Base-by-base conservation (phyloP, 2,797 vertebrate species). In the Periparus ater region DNA sequence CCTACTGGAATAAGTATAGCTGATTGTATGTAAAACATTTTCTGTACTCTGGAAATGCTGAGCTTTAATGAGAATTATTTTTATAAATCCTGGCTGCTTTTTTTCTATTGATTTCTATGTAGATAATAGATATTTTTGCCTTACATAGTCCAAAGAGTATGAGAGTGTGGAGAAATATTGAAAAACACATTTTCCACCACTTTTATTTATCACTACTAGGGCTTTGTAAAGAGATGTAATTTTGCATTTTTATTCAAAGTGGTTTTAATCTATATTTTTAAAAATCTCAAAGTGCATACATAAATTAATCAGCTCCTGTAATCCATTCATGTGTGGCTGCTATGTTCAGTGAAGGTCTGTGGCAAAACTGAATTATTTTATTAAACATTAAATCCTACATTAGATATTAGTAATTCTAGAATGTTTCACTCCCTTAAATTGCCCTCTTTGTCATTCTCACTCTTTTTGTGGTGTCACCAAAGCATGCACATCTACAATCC, bases 121-220 rank as follows among this genome's bases (percentile, higher is more conserved):
- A 27, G 15, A 61, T 77, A 51, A 63, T 54, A 66, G 4, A 12
- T 81, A 50, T 50, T 90, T 81, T 93, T 80, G 13, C 26, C 23
- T 55, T 17, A 23, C 0, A 0, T 54, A 19, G 14, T 38, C 22
- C 25, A n/a, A 83, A 77, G n/a, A 84, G 4, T 48, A 17, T 32
- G 34, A 79, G 40, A 18, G 17, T 85, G 6, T 48, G n/a, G 26
- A 66, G 53, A 80, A 73, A 38, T 51, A 42, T 29, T 95, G 12
- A 16, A 44, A 71, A 90, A 14, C 32, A 62, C 19, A 25, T 10
- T 85, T 95, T 51, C 6, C 10, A 47, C 9, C 17, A 11, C 29
- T 83, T 88, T 25, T 4, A 53, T 67, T 88, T 80, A 58, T 16
- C 26, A 34, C 25, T 70, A 12, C 18, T 30, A 55, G 16, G n/a